A percentile compares a stretch with the other conserved stretches of the same genome.
These are phyloP conservation scores for Delia radicum DNA, from an alignment of 1,140 invertebrate species.

Conservation along the genomic window DNA sequence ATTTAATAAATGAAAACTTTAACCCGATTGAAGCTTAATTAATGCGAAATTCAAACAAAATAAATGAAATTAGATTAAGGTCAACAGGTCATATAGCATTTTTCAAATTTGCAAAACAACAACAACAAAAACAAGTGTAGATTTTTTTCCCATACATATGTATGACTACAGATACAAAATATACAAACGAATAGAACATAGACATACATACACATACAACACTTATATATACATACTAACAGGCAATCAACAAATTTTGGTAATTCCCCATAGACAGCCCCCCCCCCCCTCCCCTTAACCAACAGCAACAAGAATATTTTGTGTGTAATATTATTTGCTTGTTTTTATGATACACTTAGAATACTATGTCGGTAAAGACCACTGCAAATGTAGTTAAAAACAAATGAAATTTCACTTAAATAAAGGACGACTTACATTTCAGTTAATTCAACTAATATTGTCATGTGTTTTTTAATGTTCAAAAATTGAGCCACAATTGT, in stretches of 20 bases:
- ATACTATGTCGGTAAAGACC: too few relatives aligned
- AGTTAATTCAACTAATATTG: too few relatives aligned
- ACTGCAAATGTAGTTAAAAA: too few relatives aligned
- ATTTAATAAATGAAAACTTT: background rate
- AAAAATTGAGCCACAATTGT: too few relatives aligned
- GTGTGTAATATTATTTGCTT: too few relatives aligned
- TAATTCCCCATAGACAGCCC: background rate
- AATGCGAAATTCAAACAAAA: background rate
- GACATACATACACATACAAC: background rate
- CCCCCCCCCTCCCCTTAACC: background rate
- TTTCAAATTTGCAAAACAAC: background rate
- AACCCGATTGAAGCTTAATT: background rate
- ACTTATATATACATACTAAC: background rate
- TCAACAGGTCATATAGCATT: background rate
- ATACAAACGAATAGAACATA: background rate
- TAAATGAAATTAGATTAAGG: background rate
- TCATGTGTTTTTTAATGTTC: too few relatives aligned
- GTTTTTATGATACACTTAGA: too few relatives aligned
- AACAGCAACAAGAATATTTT: background rate
- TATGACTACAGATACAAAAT: background rate
- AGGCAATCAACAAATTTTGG: slow-evolving; percentile 1
- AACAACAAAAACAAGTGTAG: too few relatives aligned
- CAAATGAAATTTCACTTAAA: too few relatives aligned
- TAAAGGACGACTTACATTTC: too few relatives aligned
- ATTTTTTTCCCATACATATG: background rate